Conservation (phyloP, 2,113 vertebrate species). For the Ploceus nigricollis region DNA sequence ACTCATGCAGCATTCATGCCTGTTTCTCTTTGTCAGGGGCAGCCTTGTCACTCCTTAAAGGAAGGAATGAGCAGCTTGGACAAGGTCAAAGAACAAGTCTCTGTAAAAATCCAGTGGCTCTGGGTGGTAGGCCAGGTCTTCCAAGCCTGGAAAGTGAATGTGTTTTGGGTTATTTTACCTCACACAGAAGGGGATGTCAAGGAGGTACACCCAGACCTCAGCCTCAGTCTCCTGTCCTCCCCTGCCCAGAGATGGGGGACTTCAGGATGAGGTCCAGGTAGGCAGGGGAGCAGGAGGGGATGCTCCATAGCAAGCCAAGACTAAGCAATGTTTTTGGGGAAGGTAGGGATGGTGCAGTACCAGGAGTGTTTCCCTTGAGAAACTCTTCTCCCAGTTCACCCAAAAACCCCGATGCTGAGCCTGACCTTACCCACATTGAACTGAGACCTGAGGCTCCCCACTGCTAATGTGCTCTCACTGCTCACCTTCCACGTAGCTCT, state of each 20-base stretch:
- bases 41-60: background rate
- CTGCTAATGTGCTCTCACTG: rapidly evolving
- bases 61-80: background rate
- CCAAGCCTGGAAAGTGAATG: rapidly evolving
- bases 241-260: background rate
- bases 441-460: background rate
- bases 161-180: background rate
- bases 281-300: background rate
- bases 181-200: background rate
- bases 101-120: background rate
- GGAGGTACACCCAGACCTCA: background rate
- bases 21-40: background rate
- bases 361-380: background rate
- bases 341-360: background rate
- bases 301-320: background rate
- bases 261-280: background rate
- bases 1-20: background rate
- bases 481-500: background rate
- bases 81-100: background rate
- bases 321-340: background rate
- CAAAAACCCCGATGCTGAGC: background rate
- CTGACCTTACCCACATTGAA: background rate
- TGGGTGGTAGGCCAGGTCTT: background rate
- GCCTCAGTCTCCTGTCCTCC: background rate
- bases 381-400: background rate